phyloP scores from a whole-genome alignment of 2,113 vertebrate genomes.

The Podarcis raffonei region DNA sequence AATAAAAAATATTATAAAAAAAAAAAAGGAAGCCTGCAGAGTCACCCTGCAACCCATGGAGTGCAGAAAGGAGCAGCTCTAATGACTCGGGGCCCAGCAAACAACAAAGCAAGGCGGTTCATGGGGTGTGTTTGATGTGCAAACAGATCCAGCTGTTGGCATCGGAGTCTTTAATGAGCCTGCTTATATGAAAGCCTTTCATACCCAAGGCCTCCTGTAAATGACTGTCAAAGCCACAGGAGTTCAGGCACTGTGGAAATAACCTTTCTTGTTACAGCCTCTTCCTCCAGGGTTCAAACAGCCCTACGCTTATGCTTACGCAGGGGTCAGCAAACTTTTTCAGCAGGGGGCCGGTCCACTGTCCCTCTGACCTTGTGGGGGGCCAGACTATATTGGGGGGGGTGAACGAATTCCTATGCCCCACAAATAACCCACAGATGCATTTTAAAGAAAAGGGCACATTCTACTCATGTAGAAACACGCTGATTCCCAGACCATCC shows the following conservation, averaged over 20 bases:
- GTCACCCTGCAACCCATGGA: background rate
- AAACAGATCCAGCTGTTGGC: constrained; percentile 15
- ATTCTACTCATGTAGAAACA: too few relatives aligned
- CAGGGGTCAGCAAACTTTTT: too few relatives aligned
- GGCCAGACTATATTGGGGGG: too few relatives aligned
- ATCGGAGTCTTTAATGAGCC: background rate
- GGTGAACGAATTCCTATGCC: too few relatives aligned
- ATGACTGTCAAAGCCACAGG: background rate
- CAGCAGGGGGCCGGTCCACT: too few relatives aligned
- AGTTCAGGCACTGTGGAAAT: background rate
- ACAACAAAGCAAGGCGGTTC: background rate
- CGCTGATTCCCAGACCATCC: too few relatives aligned
- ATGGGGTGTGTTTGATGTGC: constrained; percentile 3
- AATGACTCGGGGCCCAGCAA: background rate
- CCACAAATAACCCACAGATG: too few relatives aligned
- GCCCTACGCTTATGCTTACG: background rate
- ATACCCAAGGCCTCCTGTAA: background rate
- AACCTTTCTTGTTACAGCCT: background rate
- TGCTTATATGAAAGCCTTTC: background rate
- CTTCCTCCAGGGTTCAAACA: background rate
- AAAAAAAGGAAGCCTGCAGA: background rate
- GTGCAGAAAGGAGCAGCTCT: background rate
- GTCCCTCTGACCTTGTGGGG: too few relatives aligned
- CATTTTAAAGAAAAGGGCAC: too few relatives aligned
- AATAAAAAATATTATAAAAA: too few relatives aligned